A percentile compares a stretch with the other conserved stretches of the same genome.
These are phyloP conservation scores for Epirrhoe alternata DNA, from an alignment of 2,888 invertebrate species.

Conservation along the genomic window DNA sequence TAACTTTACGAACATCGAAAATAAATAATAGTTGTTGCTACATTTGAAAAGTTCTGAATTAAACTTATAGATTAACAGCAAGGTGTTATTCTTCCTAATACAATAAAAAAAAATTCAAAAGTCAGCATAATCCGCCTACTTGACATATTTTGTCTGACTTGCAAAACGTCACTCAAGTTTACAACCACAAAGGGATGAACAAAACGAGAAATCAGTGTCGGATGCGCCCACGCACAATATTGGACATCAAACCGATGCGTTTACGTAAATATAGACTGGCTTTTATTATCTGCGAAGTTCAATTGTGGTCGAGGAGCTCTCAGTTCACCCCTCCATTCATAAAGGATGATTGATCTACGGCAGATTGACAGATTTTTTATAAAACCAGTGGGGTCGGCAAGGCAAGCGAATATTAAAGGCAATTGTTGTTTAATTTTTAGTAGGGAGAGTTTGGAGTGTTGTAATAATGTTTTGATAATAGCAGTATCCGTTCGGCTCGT, in stretches of 20 bases:
- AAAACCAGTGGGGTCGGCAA: slow-evolving; percentile 76
- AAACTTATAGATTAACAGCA: background rate
- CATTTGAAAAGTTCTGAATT: slow-evolving; percentile 2
- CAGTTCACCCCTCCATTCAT: slow-evolving; percentile 78
- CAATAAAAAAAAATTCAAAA: slow-evolving; percentile 28
- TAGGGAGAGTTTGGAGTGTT: slow-evolving; percentile 82
- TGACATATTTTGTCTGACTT: slow-evolving; percentile 60
- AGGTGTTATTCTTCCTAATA: background rate
- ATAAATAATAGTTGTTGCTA: too few species aligned
- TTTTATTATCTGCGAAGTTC: slow-evolving; percentile 80
- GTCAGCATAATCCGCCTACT: slow-evolving; percentile 59
- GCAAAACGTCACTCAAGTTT: slow-evolving; percentile 71
- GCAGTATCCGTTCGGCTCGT: slow-evolving; percentile 83
- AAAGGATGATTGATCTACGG: slow-evolving; percentile 83
- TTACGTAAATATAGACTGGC: slow-evolving; percentile 81
- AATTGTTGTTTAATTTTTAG: slow-evolving; percentile 85
- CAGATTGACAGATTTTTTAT: slow-evolving; percentile 84
- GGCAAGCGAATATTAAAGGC: slow-evolving; percentile 83
- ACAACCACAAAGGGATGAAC: slow-evolving; percentile 53
- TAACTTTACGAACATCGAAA: too few species aligned
- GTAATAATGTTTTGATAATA: slow-evolving; percentile 86
- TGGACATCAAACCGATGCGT: slow-evolving; percentile 79
- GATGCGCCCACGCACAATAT: slow-evolving; percentile 73
- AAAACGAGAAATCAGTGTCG: slow-evolving; percentile 67
- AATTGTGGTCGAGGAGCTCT: slow-evolving; percentile 70